Percentiles rank a stretch among this genome's conserved stretches.
These are phyloP conservation scores for Morus bassanus DNA, from an alignment of 2,797 vertebrate genomes.

Conservation along the genomic window DNA sequence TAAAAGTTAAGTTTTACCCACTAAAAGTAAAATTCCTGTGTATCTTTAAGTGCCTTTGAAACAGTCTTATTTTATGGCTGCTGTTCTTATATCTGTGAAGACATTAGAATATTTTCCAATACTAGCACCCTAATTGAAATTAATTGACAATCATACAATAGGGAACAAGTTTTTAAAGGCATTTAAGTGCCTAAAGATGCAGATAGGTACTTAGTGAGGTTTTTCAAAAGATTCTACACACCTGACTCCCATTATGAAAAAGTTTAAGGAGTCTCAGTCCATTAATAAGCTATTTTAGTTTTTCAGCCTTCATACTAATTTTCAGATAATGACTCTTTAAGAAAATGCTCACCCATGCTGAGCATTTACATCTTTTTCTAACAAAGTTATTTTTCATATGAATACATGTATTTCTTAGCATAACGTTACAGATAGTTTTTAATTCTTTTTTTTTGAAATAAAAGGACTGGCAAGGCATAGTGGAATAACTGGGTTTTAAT, in stretches of 20 bases:
- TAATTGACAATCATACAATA: background rate
- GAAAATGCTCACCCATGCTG: background rate
- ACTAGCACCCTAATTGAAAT: background rate
- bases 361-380: background rate
- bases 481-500: background rate
- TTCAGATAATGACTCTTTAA: conserved; percentile 18
- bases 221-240: conserved; percentile 6
- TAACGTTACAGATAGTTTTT: background rate
- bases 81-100: background rate
- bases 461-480: background rate
- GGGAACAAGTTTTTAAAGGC: background rate
- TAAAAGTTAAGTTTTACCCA: background rate
- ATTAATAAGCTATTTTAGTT: conserved; percentile 53
- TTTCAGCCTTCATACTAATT: conserved; percentile 10
- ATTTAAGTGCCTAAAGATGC: conserved; percentile 41
- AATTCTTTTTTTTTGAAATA: background rate
- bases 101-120: background rate
- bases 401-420: background rate
- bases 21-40: background rate
- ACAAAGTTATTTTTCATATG: background rate
- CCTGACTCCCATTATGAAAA: conserved; percentile 23
- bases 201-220: conserved; percentile 32
- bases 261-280: conserved; percentile 32
- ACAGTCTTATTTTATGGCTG: background rate
- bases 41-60: background rate